Conservation (phyloP, 2,888 invertebrate genomes). For the Meiosimyza platycephala region DNA sequence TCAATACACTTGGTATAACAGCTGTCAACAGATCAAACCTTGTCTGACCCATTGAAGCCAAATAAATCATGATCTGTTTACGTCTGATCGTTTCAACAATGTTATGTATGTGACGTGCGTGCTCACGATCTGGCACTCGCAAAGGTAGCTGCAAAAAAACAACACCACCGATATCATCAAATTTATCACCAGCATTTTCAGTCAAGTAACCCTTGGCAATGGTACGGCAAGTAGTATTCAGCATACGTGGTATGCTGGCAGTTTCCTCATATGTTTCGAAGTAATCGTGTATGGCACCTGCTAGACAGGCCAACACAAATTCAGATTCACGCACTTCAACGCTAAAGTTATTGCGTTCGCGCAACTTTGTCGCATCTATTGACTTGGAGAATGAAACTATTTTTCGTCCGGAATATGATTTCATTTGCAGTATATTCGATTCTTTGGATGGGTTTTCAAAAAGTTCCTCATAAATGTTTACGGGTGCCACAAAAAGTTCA, state of each 20-base stretch:
- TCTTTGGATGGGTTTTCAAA: constrained; percentile 60
- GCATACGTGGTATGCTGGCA: constrained; percentile 52
- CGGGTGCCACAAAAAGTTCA: constrained; percentile 62
- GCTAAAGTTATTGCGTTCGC: constrained; percentile 53
- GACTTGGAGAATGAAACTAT: constrained; percentile 63
- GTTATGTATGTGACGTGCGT: constrained; percentile 56
- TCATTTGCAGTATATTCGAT: constrained; percentile 61
- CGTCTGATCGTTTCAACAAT: constrained; percentile 59
- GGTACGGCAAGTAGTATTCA: constrained; percentile 63
- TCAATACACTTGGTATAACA: constrained; percentile 60
- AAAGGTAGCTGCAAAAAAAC: constrained; percentile 64
- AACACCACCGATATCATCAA: constrained; percentile 62
- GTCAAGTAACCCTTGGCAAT: constrained; percentile 64
- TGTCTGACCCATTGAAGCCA: constrained; percentile 64
- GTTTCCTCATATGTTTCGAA: constrained; percentile 53
- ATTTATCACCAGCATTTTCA: constrained; percentile 56
- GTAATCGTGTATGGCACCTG: constrained; percentile 61
- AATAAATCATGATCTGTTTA: constrained; percentile 63
- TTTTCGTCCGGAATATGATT: constrained; percentile 65
- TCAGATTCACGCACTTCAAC: constrained; percentile 60
- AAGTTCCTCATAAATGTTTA: constrained; percentile 64
- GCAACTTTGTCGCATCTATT: constrained; percentile 61
- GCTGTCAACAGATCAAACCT: constrained; percentile 62
- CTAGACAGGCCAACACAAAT: constrained; percentile 60
- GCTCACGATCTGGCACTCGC: constrained; percentile 52